Percentiles rank a stretch among this genome's conserved stretches.
Evolutionary conservation across 2,888 invertebrate genomes (phyloP).

Genomic region (Trachelus troglodyta): DNA sequence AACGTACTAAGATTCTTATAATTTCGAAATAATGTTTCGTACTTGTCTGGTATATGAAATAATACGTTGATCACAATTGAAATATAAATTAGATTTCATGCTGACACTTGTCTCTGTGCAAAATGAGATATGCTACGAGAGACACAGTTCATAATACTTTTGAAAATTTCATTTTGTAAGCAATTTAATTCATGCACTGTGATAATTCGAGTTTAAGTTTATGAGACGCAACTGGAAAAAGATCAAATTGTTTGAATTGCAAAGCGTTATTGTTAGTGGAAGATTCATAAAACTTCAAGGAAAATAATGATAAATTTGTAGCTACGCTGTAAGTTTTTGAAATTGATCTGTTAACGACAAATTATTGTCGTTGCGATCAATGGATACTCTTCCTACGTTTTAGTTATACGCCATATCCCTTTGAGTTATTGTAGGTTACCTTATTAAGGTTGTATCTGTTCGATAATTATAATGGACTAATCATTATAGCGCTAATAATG

Average conservation of each 20-base stretch:
- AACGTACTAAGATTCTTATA: not conserved
- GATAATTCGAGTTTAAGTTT: too few species aligned
- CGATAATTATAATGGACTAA: not conserved
- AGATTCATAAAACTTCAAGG: not conserved
- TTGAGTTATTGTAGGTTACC: not conserved
- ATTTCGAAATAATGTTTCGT: not conserved
- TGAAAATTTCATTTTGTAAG: not conserved
- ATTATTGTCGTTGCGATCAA: not conserved
- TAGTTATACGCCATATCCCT: not conserved
- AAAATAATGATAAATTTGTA: not conserved
- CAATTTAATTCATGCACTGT: not conserved
- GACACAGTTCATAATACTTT: not conserved
- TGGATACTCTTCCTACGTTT: not conserved
- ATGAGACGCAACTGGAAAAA: not conserved
- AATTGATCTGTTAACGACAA: not conserved
- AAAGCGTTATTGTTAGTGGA: not conserved
- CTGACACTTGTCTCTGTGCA: not conserved
- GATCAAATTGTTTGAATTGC: not conserved
- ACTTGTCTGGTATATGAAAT: not conserved
- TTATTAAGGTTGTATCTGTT: not conserved
- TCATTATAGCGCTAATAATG: constrained; percentile 15
- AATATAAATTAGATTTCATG: not conserved
- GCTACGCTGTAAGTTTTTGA: not conserved
- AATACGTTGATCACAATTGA: not conserved
- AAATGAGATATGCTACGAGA: not conserved